Evolutionary conservation across 2,888 invertebrate genomes (phyloP).

Genomic region (Hermaeophaga mercurialis): DNA sequence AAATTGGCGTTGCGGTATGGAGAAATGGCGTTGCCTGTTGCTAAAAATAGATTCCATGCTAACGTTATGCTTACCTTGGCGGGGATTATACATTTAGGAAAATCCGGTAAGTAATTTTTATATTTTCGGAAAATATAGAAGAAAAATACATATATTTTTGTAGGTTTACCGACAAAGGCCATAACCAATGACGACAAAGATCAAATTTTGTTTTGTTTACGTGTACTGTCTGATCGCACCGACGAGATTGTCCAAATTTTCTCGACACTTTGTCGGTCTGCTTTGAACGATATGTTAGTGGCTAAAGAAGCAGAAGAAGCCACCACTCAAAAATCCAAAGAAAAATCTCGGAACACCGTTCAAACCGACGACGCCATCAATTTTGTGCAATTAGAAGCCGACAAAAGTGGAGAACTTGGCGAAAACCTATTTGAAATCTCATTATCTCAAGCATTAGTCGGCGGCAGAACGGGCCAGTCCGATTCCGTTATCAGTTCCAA

Average conservation of each 20-base stretch:
- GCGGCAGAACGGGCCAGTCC: conserved; percentile 55
- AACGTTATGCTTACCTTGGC: conserved; percentile 90
- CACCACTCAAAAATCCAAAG: conserved; percentile 66
- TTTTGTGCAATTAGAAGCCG: conserved; percentile 76
- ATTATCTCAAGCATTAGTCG: conserved; percentile 85
- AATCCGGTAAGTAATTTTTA: conserved; percentile 62
- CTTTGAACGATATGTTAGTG: conserved; percentile 81
- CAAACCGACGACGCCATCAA: conserved; percentile 86
- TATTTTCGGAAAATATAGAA: background rate
- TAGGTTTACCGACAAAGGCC: conserved; percentile 68
- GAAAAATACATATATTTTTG: conserved; percentile 4
- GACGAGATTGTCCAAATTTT: conserved; percentile 73
- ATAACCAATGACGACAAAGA: conserved; percentile 97
- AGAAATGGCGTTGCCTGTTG: conserved; percentile 55
- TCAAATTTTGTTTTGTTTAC: conserved; percentile 81
- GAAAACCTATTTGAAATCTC: conserved; percentile 94
- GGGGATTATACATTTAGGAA: conserved; percentile 83
- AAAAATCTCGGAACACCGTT: conserved; percentile 70
- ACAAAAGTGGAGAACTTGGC: conserved; percentile 60
- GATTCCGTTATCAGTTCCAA: conserved; percentile 38
- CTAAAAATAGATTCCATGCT: conserved; percentile 67
- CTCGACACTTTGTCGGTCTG: conserved; percentile 73
- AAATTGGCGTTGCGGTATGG: conserved; percentile 83
- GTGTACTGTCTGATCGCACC: conserved; percentile 72
- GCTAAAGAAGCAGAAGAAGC: conserved; percentile 78